These are phyloP conservation scores for Eutolmus rufibarbis DNA, from an alignment of 2,888 invertebrate genomes.

Conservation along the genomic window DNA sequence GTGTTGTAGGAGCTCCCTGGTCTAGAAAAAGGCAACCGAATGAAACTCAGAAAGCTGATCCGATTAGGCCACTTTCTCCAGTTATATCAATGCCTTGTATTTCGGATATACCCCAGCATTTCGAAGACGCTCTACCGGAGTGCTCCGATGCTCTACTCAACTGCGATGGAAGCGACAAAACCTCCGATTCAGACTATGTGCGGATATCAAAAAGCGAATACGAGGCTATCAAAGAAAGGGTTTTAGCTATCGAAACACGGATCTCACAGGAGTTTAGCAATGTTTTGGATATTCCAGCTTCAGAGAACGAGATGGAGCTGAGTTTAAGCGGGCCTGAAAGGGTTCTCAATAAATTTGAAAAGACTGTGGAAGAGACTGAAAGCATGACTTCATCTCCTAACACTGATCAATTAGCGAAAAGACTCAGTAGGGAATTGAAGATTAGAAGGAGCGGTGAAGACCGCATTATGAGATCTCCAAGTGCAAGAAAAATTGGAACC, in stretches of 20 bases:
- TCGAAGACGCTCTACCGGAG: not conserved
- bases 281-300: constrained; percentile 49
- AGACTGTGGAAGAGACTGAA: constrained; percentile 74
- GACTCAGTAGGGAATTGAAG: constrained; percentile 76
- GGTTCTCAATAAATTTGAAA: constrained; percentile 77
- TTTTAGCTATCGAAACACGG: constrained; percentile 75
- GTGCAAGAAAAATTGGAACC: constrained; percentile 81
- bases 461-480: constrained; percentile 79
- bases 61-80: constrained; percentile 61
- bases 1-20: constrained; percentile 61
- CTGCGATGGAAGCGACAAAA: constrained; percentile 50
- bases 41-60: not conserved
- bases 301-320: constrained; percentile 43
- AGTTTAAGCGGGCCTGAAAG: constrained; percentile 65
- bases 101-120: not conserved
- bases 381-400: constrained; percentile 55
- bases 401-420: constrained; percentile 75
- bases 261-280: constrained; percentile 73
- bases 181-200: constrained; percentile 70
- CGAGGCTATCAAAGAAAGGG: constrained; percentile 78
- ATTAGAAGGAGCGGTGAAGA: constrained; percentile 75
- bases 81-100: constrained; percentile 62
- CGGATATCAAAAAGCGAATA: constrained; percentile 78
- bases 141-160: not conserved
- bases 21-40: constrained; percentile 44